Base-by-base conservation (phyloP, 2,797 vertebrate species). In the Periophthalmus magnuspinnatus region DNA sequence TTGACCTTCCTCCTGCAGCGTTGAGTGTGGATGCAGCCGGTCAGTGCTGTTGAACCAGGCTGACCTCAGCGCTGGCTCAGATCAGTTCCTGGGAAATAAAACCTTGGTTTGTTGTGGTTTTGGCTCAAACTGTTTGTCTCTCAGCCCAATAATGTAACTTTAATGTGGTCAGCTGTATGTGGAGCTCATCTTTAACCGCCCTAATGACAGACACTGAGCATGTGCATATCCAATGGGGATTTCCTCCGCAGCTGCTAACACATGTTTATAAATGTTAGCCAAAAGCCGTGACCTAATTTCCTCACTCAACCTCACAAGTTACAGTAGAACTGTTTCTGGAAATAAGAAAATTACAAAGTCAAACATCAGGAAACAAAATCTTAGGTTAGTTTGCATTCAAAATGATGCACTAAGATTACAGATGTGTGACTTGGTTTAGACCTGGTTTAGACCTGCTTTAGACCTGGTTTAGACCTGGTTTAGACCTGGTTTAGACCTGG, bases 181-280 rank as follows among this genome's bases (percentile, higher is more conserved):
- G 58, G 17, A 21, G 5, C 60, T 32, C 60, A 38, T 21, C n/a
- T 24, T n/a, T n/a, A 50, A 36, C 63, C 28, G 45, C 8, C 5
- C 5, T 65, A 48, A 65, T 52, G 61, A 64, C 41, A 48, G 63
- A 65, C 13, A 65, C 32, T 5, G 63, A 33, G 22, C 79, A 71
- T 65, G 19, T 2, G 77, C 70, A 80, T 77, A 88, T 83, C 76
- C 81, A 81, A 90, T 71, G 67, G 76, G 67, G 84, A 84, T 79
- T 89, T 86, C 72, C 82, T 79, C 58, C 36, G 16, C 58, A 60
- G 76, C 22, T 34, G 55, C 55, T 62, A 84, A 76, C 89, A 89
- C 88, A 92, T 90, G 90, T 87, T 89, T 82, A 78, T 71, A 16
- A 56, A 22, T 1, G n/a, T 13, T 6, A 0, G 36, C 61, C 61